A percentile compares a stretch with the other conserved stretches of the same genome.
Evolutionary conservation across 2,113 vertebrate species (phyloP).

Genomic region (Eptesicus fuscus): DNA sequence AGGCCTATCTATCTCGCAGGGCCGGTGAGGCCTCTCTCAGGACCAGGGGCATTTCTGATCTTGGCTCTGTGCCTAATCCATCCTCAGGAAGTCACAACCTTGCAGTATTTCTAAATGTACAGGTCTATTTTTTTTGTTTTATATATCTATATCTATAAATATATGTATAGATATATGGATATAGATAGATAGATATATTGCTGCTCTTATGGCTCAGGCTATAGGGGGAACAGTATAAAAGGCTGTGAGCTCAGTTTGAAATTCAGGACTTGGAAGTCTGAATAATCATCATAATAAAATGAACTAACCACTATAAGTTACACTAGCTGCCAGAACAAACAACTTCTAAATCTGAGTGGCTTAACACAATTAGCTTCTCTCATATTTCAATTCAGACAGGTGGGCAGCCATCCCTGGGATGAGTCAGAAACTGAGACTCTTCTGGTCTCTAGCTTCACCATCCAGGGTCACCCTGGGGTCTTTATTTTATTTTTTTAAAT

Average conservation of each 20-base stretch:
- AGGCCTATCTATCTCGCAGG: background rate
- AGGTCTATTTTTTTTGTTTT: background rate
- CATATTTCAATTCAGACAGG: background rate
- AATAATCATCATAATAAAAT: background rate
- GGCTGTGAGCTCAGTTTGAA: background rate
- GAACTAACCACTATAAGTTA: background rate
- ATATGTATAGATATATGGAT: background rate
- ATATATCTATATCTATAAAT: background rate
- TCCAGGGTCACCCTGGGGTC: no score
- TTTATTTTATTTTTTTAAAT: background rate
- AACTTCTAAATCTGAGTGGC: background rate
- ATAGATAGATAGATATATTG: background rate
- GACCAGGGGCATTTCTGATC: background rate
- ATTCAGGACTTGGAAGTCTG: background rate
- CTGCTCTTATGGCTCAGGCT: background rate
- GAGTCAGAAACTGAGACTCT: background rate
- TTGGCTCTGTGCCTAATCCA: background rate
- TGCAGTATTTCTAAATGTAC: slow-evolving; percentile 19
- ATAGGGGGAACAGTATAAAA: background rate
- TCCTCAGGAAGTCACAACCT: background rate
- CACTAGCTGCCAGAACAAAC: background rate
- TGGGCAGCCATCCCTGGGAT: background rate
- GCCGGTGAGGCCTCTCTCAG: background rate
- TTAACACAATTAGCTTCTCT: background rate
- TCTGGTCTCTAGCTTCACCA: background rate